Conservation (phyloP, 2,113 vertebrate genomes). For the Hemiprocne comata region DNA sequence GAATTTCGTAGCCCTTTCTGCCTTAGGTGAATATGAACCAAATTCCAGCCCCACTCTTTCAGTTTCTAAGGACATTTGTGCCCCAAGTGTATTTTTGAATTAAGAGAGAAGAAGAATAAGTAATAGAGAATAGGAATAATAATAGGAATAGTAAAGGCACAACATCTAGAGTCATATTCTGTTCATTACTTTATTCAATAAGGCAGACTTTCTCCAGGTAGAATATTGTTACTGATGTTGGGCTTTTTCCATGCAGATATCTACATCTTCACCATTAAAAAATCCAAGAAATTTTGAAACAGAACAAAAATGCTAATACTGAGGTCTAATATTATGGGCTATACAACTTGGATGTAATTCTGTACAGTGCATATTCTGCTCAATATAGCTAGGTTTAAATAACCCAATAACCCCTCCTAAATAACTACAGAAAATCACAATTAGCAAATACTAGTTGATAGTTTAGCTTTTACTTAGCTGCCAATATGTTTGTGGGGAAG, state of each 20-base stretch:
- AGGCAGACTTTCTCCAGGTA: neutral
- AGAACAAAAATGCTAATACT: conserved; percentile 37
- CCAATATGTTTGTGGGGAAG: conserved; percentile 50
- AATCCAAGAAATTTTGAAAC: conserved; percentile 19
- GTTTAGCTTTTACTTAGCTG: conserved; percentile 29
- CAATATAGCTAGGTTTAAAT: conserved; percentile 27
- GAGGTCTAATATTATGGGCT: conserved; percentile 22
- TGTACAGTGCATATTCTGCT: conserved; percentile 1
- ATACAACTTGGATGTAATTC: conserved; percentile 17
- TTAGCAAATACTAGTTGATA: conserved; percentile 72
- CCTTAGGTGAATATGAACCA: neutral
- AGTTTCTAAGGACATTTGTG: neutral
- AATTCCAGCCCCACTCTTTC: neutral
- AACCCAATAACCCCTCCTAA: conserved; percentile 67
- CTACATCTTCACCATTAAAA: neutral
- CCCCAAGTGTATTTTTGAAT: neutral
- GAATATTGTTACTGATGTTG: neutral
- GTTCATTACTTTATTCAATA: conserved; percentile 4
- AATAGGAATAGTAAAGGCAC: neutral
- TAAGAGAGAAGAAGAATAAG: neutral
- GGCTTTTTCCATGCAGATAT: neutral
- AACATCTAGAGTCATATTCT: neutral
- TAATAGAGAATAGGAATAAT: too few species aligned
- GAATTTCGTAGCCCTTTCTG: neutral
- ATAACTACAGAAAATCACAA: conserved; percentile 67